These are phyloP conservation scores for Neogobius melanostomus DNA, from an alignment of 2,113 vertebrate genomes.

Conservation along the genomic window DNA sequence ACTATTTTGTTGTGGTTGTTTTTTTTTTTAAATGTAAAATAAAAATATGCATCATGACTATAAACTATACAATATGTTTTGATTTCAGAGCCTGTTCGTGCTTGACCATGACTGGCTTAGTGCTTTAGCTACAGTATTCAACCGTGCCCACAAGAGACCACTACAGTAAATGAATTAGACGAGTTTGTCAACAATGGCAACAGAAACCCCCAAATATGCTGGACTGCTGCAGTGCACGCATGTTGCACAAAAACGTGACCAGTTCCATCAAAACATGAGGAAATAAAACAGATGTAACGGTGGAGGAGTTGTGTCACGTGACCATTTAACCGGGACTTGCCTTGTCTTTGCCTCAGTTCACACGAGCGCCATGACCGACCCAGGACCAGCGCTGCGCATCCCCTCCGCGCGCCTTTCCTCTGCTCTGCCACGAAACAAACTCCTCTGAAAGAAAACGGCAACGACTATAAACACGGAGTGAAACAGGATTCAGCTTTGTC, in stretches of 20 bases:
- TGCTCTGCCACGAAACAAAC: slow-evolving; percentile 14
- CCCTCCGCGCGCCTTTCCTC: slow-evolving; percentile 21
- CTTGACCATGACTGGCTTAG: background rate
- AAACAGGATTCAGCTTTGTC: background rate
- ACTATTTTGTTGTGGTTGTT: too few species aligned
- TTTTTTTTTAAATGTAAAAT: too few species aligned
- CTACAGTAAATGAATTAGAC: too few species aligned
- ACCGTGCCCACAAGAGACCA: too few species aligned
- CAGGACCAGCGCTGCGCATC: slow-evolving; percentile 19
- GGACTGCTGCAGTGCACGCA: background rate
- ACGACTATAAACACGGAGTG: background rate
- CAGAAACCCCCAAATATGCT: background rate
- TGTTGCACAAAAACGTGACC: background rate
- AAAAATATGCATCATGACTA: too few species aligned
- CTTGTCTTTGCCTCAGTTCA: background rate
- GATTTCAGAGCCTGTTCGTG: too few species aligned
- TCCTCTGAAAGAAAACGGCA: slow-evolving; percentile 19
- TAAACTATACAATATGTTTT: too few species aligned
- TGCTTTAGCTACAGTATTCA: too few species aligned
- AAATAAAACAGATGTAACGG: slow-evolving; percentile 4
- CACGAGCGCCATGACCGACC: slow-evolving; percentile 30
- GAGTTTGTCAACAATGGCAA: too few species aligned
- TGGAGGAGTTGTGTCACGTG: slow-evolving; percentile 2
- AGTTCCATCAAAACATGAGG: background rate
- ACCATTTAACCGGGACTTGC: background rate